Evolutionary conservation across 2,888 invertebrate genomes (phyloP), one percentile per base, ranked within the genome.

Genomic region (Mystacides longicornis): DNA sequence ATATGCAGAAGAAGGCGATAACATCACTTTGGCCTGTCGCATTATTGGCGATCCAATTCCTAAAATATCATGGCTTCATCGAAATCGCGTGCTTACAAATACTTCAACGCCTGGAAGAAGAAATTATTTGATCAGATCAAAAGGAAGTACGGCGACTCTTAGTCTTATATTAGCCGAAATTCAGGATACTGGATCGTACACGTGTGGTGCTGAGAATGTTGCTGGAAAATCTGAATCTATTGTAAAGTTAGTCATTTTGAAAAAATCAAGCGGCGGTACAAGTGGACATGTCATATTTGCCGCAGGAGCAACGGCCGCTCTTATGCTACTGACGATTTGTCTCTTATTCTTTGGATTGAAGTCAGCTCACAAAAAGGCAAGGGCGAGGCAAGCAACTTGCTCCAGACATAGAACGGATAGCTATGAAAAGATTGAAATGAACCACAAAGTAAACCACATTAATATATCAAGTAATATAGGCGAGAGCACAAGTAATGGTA

Each of bases 381-480:
- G 72, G 63, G 67, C 68, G 63, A 71, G 68, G 62, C 69, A 70
- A 14, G 73, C 70, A 21, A 70, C 73, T 11, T 71, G 77, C 59
- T 65, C 69, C 31, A 61, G 69, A 5, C 68, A 73, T 21, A 64
- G 70, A 2, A 73, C 72, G 61, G 86, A 87, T 65, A 86, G 82
- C 70, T 88, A 88, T 67, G 88, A 88, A 68, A 89, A 88, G 75
- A 87, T 89, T 62, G 87, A 88, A 68, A 81, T 86, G 76, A 84
- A 81, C 68, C 80, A 82, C 64, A 79, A 78, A 63, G 66, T 68
- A 42, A 70, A 67, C 61, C 67, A 70, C 33, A 73, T 74, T 64
- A 67, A 70, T 60, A 69, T 73, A 45, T 67, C 71, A 51, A 53
- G 56, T 42, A 58, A 49, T 18, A 59, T 56, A n/a, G 54, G 50